These are phyloP conservation scores for Sminthurinus signatus DNA, from an alignment of 1,140 invertebrate genomes.

Conservation along the genomic window DNA sequence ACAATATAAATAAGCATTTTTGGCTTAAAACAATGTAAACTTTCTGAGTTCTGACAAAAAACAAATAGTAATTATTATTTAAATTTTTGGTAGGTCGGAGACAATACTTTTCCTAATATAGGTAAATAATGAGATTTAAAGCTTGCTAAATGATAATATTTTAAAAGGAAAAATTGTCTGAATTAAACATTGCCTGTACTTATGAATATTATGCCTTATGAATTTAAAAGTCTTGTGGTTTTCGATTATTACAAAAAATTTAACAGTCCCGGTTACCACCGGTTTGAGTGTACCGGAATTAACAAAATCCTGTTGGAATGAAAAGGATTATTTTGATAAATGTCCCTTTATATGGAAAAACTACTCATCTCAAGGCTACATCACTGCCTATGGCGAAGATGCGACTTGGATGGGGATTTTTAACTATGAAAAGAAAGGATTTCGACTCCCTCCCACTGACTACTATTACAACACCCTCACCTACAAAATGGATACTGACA, in stretches of 20 bases:
- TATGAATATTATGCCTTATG: background rate
- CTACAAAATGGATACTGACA: conserved; percentile 54
- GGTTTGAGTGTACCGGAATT: conserved; percentile 58
- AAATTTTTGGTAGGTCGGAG: no score
- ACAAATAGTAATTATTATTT: no score
- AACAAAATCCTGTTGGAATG: conserved; percentile 41
- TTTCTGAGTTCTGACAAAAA: no score
- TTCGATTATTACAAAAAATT: no score
- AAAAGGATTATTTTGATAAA: conserved; percentile 51
- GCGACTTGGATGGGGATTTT: conserved; percentile 46
- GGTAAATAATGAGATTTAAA: no score
- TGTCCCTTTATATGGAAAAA: conserved; percentile 76
- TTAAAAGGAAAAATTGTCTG: conserved; percentile 48
- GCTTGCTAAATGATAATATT: conserved; percentile 50
- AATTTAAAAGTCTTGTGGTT: no score
- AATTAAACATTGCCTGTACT: background rate
- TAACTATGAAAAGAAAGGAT: conserved; percentile 47
- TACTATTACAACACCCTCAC: conserved; percentile 46
- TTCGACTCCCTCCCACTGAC: conserved; percentile 48
- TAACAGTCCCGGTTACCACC: conserved; percentile 54
- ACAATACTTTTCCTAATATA: conserved; percentile 42
- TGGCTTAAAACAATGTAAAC: no score
- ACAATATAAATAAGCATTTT: no score
- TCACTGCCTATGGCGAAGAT: conserved; percentile 48
- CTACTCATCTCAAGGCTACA: conserved; percentile 53